These are phyloP conservation scores for Lutraria lutraria DNA, from an alignment of 2,888 invertebrate genomes.

Conservation along the genomic window DNA sequence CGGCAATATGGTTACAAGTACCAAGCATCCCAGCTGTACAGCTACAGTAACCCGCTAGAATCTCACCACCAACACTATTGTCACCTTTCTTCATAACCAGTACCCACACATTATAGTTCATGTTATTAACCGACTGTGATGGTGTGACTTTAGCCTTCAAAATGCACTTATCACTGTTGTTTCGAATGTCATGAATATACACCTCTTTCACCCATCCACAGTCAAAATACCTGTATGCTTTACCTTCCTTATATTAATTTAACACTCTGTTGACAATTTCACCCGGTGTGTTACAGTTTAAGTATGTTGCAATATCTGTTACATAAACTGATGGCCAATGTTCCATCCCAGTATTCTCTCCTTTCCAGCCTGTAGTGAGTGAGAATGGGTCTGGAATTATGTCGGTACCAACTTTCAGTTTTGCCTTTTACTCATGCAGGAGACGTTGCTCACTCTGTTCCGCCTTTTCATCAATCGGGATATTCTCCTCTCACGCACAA, in stretches of 20 bases:
- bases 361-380: constrained; percentile 56
- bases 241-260: constrained; percentile 63
- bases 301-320: constrained; percentile 58
- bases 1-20: constrained; percentile 51
- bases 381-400: constrained; percentile 59
- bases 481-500: constrained; percentile 64
- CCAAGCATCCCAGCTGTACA: constrained; percentile 62
- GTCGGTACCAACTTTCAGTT: constrained; percentile 40
- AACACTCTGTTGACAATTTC: constrained; percentile 48
- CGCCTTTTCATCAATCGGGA: constrained; percentile 42
- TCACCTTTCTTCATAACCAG: constrained; percentile 42
- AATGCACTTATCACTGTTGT: not conserved
- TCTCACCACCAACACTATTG: not conserved
- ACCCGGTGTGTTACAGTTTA: constrained; percentile 40
- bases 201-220: constrained; percentile 61
- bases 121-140: constrained; percentile 53
- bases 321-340: constrained; percentile 62
- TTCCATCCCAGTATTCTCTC: constrained; percentile 54
- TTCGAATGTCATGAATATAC: constrained; percentile 40
- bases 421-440: constrained; percentile 49
- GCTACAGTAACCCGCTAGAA: constrained; percentile 48
- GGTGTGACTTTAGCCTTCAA: constrained; percentile 55
- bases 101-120: constrained; percentile 56
- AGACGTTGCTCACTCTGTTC: constrained; percentile 48
- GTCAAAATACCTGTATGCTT: constrained; percentile 59